Base-by-base conservation (phyloP, 2,797 vertebrate species). In the Gymnoscopelus microlampas region DNA sequence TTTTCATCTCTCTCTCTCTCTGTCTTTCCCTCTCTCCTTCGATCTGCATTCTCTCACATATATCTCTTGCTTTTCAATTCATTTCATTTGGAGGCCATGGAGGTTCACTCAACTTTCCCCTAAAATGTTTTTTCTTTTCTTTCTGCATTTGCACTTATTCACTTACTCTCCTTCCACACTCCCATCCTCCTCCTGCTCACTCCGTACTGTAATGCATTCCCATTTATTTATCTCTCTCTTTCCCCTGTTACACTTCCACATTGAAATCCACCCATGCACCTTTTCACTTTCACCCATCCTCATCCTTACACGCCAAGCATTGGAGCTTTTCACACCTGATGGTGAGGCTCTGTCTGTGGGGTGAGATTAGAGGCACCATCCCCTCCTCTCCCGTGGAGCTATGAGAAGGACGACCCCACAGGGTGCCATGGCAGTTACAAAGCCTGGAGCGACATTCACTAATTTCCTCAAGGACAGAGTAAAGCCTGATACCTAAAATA, bases 271-370 rank as follows among this genome's bases (percentile, higher is more conserved):
- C 32, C 50, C 59, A 13, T 23, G 56, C 4, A 4, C 56, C 29
- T 1, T 2, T 35, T 10, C 48, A 4, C 9, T n/a, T 24, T 48
- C 56, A 53, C 24, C 11, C 57, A 32, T 32, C 12, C 13, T 13
- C 14, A 51, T 15, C 12, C 50, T 13, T 7, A 51, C 50, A 51
- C 50, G n/a, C 50, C 32, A 29, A 29, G 26, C 26, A 29, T 29
- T 29, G 49, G 23, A 50, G 53, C 47, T 62, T 62, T 70, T 63
- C 68, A 48, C 53, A 29, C 44, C n/a, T 29, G 14, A 23, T 59
- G 10, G 12, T 4, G 54, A 56, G 24, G 54, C 54, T 29, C 10
- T 29, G 54, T 56, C 12, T 29, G 54, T 3, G 54, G 4, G n/a
- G 54, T 4, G 23, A 19, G 53, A 32, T 63, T 13, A 35, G 44